A percentile compares a stretch with the other conserved stretches of the same genome.
Evolutionary conservation across 2,797 vertebrate genomes (phyloP).

Genomic region (Tinamus major): DNA sequence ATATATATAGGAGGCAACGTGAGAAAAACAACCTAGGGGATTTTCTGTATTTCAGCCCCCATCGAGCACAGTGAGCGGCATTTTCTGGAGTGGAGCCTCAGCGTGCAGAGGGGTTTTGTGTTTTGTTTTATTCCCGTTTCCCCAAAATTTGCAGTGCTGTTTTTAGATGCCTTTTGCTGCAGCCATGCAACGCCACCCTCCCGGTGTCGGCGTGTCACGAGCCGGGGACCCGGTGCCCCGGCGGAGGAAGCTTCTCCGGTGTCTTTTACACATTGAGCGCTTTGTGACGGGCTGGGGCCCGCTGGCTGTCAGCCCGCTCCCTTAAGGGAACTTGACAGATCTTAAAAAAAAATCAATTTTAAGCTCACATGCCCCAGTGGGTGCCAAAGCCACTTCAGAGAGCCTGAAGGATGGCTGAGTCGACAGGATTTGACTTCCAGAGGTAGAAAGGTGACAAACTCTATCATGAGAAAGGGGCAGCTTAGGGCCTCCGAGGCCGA

Average conservation of each 20-base stretch:
- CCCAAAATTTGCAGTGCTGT: not conserved
- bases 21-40: not conserved
- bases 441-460: slow-evolving; percentile 99
- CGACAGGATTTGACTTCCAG: slow-evolving; percentile 96
- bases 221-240: slow-evolving; percentile 81
- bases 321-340: slow-evolving; percentile 95
- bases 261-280: slow-evolving; percentile 85
- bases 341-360: slow-evolving; percentile 93
- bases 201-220: slow-evolving; percentile 78
- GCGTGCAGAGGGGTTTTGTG: not conserved
- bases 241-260: slow-evolving; percentile 86
- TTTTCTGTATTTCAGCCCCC: not conserved
- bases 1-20: not conserved
- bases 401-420: slow-evolving; percentile 92
- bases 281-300: slow-evolving; percentile 85
- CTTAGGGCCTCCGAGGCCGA: slow-evolving; percentile 86
- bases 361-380: slow-evolving; percentile 95
- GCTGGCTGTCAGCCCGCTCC: slow-evolving; percentile 89
- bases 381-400: slow-evolving; percentile 94
- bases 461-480: slow-evolving; percentile 92
- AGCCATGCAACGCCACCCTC: slow-evolving; percentile 76
- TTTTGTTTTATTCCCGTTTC: not conserved
- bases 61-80: rapidly evolving
- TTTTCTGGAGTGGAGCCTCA: not conserved
- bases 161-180: not conserved